A percentile compares a stretch with the other conserved stretches of the same genome.
phyloP scores from a whole-genome alignment of 2,888 invertebrate species.

The Lomographa bimaculata region DNA sequence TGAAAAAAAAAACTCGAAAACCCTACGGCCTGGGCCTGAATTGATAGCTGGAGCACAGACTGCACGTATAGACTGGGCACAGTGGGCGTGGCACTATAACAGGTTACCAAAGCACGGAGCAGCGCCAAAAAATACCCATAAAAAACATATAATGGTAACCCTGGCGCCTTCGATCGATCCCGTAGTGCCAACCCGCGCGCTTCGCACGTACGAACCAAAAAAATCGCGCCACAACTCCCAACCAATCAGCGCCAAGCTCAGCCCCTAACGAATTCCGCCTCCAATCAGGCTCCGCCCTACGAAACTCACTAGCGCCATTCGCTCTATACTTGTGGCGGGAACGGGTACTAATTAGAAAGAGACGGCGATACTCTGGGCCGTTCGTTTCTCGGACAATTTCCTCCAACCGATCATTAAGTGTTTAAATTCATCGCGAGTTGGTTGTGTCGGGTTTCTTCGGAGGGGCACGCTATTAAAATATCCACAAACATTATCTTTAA shows the following conservation, averaged over 20 bases:
- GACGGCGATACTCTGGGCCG: slow-evolving; percentile 66
- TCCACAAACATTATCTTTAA: slow-evolving; percentile 83
- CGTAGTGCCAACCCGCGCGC: slow-evolving; percentile 72
- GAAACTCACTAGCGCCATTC: slow-evolving; percentile 60
- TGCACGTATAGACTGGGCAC: slow-evolving; percentile 62
- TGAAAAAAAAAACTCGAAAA: slow-evolving; percentile 57
- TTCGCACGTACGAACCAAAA: slow-evolving; percentile 71
- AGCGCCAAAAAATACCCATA: slow-evolving; percentile 82
- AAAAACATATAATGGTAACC: slow-evolving; percentile 81
- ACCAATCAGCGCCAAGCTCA: slow-evolving; percentile 58
- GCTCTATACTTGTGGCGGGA: slow-evolving; percentile 66
- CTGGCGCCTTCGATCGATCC: slow-evolving; percentile 76
- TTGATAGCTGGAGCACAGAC: slow-evolving; percentile 66
- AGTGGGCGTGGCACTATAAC: slow-evolving; percentile 77
- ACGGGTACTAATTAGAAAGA: slow-evolving; percentile 69
- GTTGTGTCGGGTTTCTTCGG: slow-evolving; percentile 82
- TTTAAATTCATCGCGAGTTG: slow-evolving; percentile 82
- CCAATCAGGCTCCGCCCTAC: slow-evolving; percentile 51
- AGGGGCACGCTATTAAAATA: slow-evolving; percentile 83
- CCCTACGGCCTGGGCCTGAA: slow-evolving; percentile 70
- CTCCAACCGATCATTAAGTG: slow-evolving; percentile 83
- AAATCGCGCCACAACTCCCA: slow-evolving; percentile 59
- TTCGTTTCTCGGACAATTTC: slow-evolving; percentile 83
- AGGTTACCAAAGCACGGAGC: slow-evolving; percentile 76
- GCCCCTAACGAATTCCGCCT: slow-evolving; percentile 59